phyloP scores from a whole-genome alignment of 2,888 invertebrate species.

The Nudaria mundana region DNA sequence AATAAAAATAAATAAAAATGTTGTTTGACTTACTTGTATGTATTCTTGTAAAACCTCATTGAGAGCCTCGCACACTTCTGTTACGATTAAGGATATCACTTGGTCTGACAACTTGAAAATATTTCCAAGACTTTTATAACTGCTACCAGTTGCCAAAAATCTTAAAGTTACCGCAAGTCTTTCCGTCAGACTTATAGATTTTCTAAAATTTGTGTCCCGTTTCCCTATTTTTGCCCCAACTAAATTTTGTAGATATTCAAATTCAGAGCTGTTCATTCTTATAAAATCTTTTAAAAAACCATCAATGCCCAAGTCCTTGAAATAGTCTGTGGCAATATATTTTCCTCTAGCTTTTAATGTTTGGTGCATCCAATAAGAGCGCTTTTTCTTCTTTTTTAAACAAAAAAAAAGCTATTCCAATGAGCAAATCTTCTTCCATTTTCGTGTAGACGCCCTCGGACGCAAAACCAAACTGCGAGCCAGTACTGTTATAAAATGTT shows the following conservation, averaged over 20 bases:
- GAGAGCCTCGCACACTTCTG: slow-evolving; percentile 30
- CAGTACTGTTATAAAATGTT: no score
- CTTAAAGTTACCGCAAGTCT: slow-evolving; percentile 28
- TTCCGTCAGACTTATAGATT: slow-evolving; percentile 23
- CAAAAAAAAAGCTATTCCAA: no score
- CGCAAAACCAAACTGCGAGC: no score
- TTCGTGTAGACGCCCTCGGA: no score
- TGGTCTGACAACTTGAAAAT: slow-evolving; percentile 30
- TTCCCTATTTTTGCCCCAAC: slow-evolving; percentile 21
- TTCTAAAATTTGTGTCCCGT: slow-evolving; percentile 20
- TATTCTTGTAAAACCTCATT: slow-evolving; percentile 26
- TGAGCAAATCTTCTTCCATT: no score
- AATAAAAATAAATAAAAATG: background rate
- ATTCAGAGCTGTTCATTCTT: slow-evolving; percentile 25
- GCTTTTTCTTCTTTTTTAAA: no score
- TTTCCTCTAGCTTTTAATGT: no score
- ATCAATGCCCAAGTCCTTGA: slow-evolving; percentile 21
- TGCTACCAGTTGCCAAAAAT: slow-evolving; percentile 32
- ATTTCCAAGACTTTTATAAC: slow-evolving; percentile 31
- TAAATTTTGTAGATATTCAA: slow-evolving; percentile 28
- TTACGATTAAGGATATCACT: slow-evolving; percentile 28
- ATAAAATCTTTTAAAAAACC: slow-evolving; percentile 16
- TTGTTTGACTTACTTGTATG: slow-evolving; percentile 26
- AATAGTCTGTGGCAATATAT: no score
- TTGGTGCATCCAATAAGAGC: no score